Evolutionary conservation across 2,888 invertebrate genomes (phyloP), one percentile per base, ranked within the genome.

Genomic region (Dusona sp.): DNA sequence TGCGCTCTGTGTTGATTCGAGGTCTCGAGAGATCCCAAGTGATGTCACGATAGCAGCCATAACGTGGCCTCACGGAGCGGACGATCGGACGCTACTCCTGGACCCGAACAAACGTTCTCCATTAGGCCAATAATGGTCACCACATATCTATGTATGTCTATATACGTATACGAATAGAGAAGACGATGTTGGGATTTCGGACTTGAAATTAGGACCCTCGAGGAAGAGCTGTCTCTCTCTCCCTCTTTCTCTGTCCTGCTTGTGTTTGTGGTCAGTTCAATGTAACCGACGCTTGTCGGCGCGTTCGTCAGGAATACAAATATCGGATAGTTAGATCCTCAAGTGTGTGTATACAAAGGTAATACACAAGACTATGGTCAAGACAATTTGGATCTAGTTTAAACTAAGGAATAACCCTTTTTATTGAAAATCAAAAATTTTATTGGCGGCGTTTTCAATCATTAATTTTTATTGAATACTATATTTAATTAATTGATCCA

Each of bases 41-140:
- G 85, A 88, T 84, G 85, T 88, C 81, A 83, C 68, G 87, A 88
- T 88, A 88, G 88, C 88, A 81, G 72, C 84, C 82, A 80, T 87
- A 84, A 88, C 75, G 67, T 88, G 84, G 85, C 72, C 80, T 36
- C 64, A 54, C 67, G 2, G 25, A 78, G 22, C 79, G 77, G 77
- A 88, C 79, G 85, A 88, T 85, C 88, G 84, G 79, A 83, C 87
- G 70, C 33, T 68, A 73, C 79, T 80, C 87, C 70, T 78, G 87
- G 81, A 83, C 72, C 79, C 68, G n/a, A 80, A 73, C 84, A 87
- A 91, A 91, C 88, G 88, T 79, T 86, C 86, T 89, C 89, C 90
- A 90, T 91, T 91, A 91, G 86, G 75, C 67, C 89, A 89, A 90
- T 91, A 91, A 91, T 90, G 88, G 89, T 78, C 68, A 79, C 36